Evolutionary conservation across 23 tunicate genomes (phyloP).

Genomic region (Trididemnum clinides): DNA sequence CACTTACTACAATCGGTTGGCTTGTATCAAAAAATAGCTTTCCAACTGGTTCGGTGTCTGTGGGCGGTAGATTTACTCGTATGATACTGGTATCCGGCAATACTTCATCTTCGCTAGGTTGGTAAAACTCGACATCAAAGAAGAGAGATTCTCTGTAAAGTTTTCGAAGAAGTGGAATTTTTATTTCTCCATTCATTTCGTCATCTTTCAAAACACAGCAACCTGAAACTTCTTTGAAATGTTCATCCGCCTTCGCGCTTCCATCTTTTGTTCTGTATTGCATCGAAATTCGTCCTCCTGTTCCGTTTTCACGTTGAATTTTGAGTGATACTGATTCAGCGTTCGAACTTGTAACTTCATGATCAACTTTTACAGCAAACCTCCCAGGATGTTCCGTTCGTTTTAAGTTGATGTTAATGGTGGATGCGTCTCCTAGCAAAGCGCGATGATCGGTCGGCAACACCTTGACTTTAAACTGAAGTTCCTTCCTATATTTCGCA

Average conservation of each 20-base stretch:
- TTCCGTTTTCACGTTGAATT: conserved; percentile 49
- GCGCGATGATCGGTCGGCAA: background rate
- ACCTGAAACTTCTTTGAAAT: background rate
- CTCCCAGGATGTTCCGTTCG: conserved; percentile 39
- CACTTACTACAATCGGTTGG: background rate
- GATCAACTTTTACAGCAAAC: background rate
- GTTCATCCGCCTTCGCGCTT: conserved; percentile 53
- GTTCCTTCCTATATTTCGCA: background rate
- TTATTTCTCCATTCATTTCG: background rate
- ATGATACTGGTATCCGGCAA: background rate
- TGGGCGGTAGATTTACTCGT: conserved; percentile 36
- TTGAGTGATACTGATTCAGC: conserved; percentile 8
- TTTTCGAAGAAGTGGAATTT: background rate
- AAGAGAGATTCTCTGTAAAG: conserved; percentile 27
- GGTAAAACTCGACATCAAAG: conserved; percentile 28
- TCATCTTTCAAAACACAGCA: background rate
- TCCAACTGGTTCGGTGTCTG: conserved; percentile 37
- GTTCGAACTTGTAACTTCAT: no score
- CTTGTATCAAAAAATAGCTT: background rate
- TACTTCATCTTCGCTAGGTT: background rate
- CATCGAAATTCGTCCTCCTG: conserved; percentile 46
- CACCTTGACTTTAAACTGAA: conserved; percentile 3
- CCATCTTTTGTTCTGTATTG: conserved; percentile 49
- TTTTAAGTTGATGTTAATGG: background rate
- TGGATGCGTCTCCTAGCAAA: background rate